These are phyloP conservation scores for Virgularia gustaviana DNA, from an alignment of 92 coral and sea anemone species.

Conservation along the genomic window DNA sequence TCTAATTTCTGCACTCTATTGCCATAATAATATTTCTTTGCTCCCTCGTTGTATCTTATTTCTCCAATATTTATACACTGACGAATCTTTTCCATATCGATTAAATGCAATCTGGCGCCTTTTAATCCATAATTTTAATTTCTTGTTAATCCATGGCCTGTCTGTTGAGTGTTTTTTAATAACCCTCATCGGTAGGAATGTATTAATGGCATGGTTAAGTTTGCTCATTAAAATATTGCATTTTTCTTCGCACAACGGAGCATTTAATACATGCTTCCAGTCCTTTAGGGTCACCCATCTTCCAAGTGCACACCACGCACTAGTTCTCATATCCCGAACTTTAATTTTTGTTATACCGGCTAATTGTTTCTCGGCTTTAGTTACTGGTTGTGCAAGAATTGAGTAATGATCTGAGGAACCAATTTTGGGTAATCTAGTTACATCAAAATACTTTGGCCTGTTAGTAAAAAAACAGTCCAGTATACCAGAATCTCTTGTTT, in stretches of 20 bases:
- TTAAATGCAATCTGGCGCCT: slow-evolving; percentile 41
- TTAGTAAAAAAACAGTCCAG: slow-evolving; percentile 47
- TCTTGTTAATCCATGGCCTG: slow-evolving; percentile 47
- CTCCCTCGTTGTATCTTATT: slow-evolving; percentile 28
- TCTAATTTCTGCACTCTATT: neutral
- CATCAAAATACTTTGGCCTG: slow-evolving; percentile 33
- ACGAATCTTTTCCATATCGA: slow-evolving; percentile 32
- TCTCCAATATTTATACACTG: slow-evolving; percentile 30
- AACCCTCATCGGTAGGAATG: slow-evolving; percentile 25
- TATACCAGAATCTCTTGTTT: slow-evolving; percentile 40
- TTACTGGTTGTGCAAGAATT: slow-evolving; percentile 43
- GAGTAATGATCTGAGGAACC: slow-evolving; percentile 50
- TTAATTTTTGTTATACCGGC: slow-evolving; percentile 20
- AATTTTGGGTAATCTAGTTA: slow-evolving; percentile 38
- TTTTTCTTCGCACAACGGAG: slow-evolving; percentile 28
- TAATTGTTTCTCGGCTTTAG: neutral
- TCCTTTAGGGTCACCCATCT: slow-evolving; percentile 41
- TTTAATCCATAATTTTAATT: slow-evolving; percentile 23
- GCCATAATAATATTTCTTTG: slow-evolving; percentile 1
- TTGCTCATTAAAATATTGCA: slow-evolving; percentile 1
- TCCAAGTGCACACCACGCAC: slow-evolving; percentile 46
- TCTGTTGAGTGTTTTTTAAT: slow-evolving; percentile 27
- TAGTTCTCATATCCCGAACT: slow-evolving; percentile 38
- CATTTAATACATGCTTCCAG: slow-evolving; percentile 20
- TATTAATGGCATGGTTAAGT: slow-evolving; percentile 19